Evolutionary conservation across 2,113 vertebrate species (phyloP).

Genomic region (Amia ocellicauda): DNA sequence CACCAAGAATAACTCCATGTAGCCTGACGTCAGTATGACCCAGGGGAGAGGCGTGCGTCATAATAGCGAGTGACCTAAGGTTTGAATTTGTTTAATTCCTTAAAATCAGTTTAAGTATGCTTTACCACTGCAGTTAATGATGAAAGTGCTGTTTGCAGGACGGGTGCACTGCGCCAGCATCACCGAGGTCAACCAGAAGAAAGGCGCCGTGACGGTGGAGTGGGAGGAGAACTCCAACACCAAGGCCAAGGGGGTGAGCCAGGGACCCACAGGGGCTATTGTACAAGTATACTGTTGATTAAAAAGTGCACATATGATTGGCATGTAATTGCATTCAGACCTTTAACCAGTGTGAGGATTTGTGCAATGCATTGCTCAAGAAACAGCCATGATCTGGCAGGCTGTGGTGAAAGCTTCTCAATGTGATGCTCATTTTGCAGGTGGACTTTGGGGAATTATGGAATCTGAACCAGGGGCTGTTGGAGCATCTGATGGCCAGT

Average conservation of each 20-base stretch:
- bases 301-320: not conserved
- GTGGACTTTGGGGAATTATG: slow-evolving; percentile 44
- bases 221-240: slow-evolving; percentile 48
- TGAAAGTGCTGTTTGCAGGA: slow-evolving; percentile 45
- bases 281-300: not conserved
- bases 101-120: no score
- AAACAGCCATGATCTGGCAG: not conserved
- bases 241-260: slow-evolving; percentile 61
- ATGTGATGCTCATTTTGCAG: slow-evolving; percentile 24
- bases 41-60: no score
- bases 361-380: not conserved
- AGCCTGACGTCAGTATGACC: no score
- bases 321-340: not conserved
- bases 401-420: not conserved
- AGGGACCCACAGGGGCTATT: no score
- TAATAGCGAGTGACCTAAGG: no score
- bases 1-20: no score
- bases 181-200: slow-evolving; percentile 37
- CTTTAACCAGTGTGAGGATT: not conserved
- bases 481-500: slow-evolving; percentile 22
- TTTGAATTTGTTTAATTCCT: no score
- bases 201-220: slow-evolving; percentile 49
- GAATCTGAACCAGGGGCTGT: slow-evolving; percentile 48
- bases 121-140: no score
- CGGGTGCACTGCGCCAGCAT: slow-evolving; percentile 57